These are phyloP conservation scores for Amblyraja radiata DNA, from an alignment of 2,797 vertebrate species.

Conservation along the genomic window DNA sequence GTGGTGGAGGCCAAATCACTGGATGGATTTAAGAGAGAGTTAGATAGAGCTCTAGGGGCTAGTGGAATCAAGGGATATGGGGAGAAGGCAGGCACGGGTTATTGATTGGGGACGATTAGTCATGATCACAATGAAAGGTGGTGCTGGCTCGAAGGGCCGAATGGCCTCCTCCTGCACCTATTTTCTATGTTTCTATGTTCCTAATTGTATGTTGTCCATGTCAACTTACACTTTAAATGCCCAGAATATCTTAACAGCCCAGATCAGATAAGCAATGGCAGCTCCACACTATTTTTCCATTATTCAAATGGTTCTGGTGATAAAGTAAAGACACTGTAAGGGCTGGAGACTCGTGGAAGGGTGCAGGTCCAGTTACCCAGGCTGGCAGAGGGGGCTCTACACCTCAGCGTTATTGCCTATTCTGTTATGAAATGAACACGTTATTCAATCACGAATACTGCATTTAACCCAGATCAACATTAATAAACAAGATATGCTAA, in stretches of 20 bases:
- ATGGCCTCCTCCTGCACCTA: too few relatives aligned
- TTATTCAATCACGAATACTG: not conserved
- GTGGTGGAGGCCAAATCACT: too few relatives aligned
- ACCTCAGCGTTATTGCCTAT: not conserved
- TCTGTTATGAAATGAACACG: not conserved
- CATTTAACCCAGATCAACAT: not conserved
- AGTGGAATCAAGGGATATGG: too few relatives aligned
- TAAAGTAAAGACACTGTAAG: not conserved
- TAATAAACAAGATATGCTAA: not conserved
- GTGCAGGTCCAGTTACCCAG: not conserved
- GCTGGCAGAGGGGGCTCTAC: not conserved
- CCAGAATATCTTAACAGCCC: not conserved
- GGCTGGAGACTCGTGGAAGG: not conserved
- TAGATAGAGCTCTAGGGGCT: too few relatives aligned
- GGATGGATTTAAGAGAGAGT: too few relatives aligned
- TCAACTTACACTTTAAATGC: not conserved
- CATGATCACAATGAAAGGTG: too few relatives aligned
- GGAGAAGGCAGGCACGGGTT: too few relatives aligned
- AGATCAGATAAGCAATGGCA: not conserved
- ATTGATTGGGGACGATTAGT: too few relatives aligned
- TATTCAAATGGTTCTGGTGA: not conserved
- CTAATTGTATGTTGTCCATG: too few relatives aligned
- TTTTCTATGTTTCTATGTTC: too few relatives aligned
- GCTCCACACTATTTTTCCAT: not conserved
- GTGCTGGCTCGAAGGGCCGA: too few relatives aligned